phyloP scores from a whole-genome alignment of 2,113 vertebrate species.

The Mastomys natalensis region DNA sequence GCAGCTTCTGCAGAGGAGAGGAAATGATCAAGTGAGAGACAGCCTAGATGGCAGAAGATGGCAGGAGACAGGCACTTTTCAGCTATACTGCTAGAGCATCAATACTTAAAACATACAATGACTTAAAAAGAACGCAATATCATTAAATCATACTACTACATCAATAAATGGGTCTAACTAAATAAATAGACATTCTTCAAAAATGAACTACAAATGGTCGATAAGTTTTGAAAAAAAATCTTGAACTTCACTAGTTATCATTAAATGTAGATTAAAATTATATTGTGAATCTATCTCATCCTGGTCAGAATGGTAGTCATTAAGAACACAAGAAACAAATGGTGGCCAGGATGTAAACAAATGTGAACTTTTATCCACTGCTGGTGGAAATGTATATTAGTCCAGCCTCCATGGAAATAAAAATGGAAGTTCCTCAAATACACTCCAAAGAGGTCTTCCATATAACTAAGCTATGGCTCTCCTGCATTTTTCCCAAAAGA shows the following conservation, averaged over 20 bases:
- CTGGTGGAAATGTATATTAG: neutral
- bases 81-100: neutral
- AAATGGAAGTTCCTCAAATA: too few relatives aligned
- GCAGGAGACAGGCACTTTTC: too few relatives aligned
- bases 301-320: neutral
- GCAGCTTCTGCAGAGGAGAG: neutral
- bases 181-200: neutral
- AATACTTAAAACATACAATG: neutral
- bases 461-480: neutral
- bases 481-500: neutral
- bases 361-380: neutral
- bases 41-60: neutral
- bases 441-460: neutral
- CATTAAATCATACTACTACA: neutral
- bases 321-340: neutral
- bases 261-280: neutral
- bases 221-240: neutral
- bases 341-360: neutral
- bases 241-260: neutral
- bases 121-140: neutral
- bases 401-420: neutral
- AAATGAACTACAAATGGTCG: neutral
- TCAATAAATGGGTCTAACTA: neutral
- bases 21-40: neutral
- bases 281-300: neutral